Evolutionary conservation across 2,888 invertebrate species (phyloP).

Genomic region (Lasius platythorax): DNA sequence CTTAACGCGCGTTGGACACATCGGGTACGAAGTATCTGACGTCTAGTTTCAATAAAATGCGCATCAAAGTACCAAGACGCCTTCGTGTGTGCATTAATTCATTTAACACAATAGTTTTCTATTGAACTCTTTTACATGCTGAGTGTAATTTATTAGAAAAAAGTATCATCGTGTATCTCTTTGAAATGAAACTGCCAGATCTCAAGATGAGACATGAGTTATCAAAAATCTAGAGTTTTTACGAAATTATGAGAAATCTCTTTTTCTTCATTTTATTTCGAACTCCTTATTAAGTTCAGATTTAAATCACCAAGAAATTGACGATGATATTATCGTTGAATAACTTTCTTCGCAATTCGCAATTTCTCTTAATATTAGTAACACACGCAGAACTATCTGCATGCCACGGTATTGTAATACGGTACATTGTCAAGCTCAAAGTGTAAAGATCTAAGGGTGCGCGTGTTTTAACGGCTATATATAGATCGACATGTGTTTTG

Average conservation of each 20-base stretch:
- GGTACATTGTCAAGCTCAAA: slow-evolving; percentile 24
- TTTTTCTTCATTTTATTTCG: background rate
- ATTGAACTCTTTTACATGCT: background rate
- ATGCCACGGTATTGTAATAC: background rate
- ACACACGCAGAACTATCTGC: background rate
- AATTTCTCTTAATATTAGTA: slow-evolving; percentile 13
- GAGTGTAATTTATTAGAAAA: background rate
- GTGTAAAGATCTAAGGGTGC: slow-evolving; percentile 11
- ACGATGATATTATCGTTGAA: background rate
- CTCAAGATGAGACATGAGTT: background rate
- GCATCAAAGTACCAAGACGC: slow-evolving; percentile 33
- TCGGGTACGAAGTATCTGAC: slow-evolving; percentile 48
- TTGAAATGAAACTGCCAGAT: background rate
- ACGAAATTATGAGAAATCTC: background rate
- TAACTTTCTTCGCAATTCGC: background rate
- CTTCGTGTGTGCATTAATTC: slow-evolving; percentile 4
- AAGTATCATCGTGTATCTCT: background rate
- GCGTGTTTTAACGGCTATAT: slow-evolving; percentile 37
- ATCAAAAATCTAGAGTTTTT: background rate
- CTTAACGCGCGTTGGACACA: slow-evolving; percentile 68
- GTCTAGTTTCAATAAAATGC: slow-evolving; percentile 45
- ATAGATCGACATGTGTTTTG: slow-evolving; percentile 49
- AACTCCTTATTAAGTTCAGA: background rate
- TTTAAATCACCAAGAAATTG: background rate
- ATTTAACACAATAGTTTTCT: slow-evolving; percentile 20